Percentiles rank a stretch among this genome's conserved stretches.
These are phyloP conservation scores for Pseudochromis fuscus DNA, from an alignment of 2,797 vertebrate species.

Conservation along the genomic window DNA sequence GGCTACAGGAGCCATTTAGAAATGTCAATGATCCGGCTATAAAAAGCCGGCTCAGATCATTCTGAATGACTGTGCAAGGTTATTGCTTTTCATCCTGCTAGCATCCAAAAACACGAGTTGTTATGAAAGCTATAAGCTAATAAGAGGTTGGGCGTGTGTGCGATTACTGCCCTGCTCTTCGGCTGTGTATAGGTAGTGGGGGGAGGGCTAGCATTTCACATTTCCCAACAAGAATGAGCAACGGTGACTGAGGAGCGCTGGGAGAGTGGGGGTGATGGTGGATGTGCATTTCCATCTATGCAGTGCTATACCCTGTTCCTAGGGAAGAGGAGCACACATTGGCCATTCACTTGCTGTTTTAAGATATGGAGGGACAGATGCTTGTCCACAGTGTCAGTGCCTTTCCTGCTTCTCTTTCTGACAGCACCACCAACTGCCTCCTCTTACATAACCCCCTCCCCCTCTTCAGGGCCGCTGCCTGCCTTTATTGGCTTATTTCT, in stretches of 20 bases:
- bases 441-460: constrained; percentile 87
- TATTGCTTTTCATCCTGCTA: constrained; percentile 41
- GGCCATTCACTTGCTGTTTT: constrained; percentile 47
- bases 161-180: constrained; percentile 62
- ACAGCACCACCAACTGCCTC: constrained; percentile 82
- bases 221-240: constrained; percentile 77
- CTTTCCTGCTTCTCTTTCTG: constrained; percentile 74
- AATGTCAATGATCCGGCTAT: constrained; percentile 59
- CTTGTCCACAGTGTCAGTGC: constrained; percentile 77
- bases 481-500: constrained; percentile 83
- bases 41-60: constrained; percentile 34
- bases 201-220: constrained; percentile 68
- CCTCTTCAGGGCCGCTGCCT: constrained; percentile 72
- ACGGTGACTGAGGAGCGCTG: constrained; percentile 58
- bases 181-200: constrained; percentile 66
- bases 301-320: constrained; percentile 27
- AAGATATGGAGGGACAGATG: constrained; percentile 77
- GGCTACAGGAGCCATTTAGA: constrained; percentile 53
- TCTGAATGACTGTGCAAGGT: constrained; percentile 54
- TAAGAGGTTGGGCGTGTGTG: constrained; percentile 56
- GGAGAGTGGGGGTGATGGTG: constrained; percentile 24
- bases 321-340: constrained; percentile 33
- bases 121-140: constrained; percentile 49
- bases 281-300: constrained; percentile 46
- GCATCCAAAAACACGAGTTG: constrained; percentile 38